phyloP scores from a whole-genome alignment of 2,113 vertebrate species.

The Cariama cristata region DNA sequence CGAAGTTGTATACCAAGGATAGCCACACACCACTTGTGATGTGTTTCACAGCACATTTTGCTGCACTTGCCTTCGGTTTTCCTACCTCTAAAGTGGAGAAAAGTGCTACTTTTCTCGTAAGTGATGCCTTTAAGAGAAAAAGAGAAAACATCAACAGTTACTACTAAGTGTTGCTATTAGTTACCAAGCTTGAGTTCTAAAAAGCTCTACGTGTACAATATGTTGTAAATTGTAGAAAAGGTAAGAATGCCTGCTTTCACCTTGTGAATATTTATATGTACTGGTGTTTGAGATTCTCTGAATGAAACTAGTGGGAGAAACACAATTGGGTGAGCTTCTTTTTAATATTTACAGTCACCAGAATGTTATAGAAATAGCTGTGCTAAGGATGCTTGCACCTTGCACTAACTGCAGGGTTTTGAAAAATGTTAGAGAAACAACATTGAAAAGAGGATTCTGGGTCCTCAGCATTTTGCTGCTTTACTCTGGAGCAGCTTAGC shows the following conservation, averaged over 20 bases:
- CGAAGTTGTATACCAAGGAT: neutral
- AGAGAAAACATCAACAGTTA: neutral
- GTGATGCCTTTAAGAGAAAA: neutral
- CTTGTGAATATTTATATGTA: neutral
- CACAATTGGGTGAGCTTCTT: rapidly evolving
- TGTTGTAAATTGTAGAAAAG: neutral
- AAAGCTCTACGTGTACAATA: neutral
- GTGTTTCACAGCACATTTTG: neutral
- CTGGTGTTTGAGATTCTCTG: neutral
- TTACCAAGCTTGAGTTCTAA: neutral
- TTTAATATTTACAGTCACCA: neutral
- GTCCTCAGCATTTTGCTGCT: neutral
- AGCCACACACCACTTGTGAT: neutral
- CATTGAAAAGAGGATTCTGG: neutral
- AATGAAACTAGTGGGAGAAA: neutral
- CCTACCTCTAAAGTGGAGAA: neutral
- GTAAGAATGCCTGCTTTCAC: neutral
- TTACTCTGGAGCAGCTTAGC: neutral
- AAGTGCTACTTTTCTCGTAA: neutral
- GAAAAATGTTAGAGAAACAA: neutral
- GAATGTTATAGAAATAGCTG: neutral
- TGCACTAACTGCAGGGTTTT: neutral
- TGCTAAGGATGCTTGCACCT: neutral
- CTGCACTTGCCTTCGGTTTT: neutral
- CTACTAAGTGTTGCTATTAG: neutral